Percentiles rank a stretch among this genome's conserved stretches.
Conservation (phyloP, 2,888 invertebrate genomes). For the Panopea generosa region DNA sequence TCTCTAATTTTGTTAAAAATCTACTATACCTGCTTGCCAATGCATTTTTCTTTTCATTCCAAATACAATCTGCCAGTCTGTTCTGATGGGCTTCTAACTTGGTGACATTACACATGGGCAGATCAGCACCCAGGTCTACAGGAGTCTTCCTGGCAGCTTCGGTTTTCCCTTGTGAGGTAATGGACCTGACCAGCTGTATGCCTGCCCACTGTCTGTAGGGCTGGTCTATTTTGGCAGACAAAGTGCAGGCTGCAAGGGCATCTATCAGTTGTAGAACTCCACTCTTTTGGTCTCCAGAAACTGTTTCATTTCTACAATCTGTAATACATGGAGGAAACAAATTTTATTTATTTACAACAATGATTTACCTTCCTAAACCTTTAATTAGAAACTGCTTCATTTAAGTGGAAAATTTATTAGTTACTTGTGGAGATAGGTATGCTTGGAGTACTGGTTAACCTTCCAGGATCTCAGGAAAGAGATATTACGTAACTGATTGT, state of each 20-base stretch:
- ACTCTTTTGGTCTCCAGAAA: neutral
- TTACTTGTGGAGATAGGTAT: too few relatives aligned
- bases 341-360: too few relatives aligned
- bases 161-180: conserved; percentile 41
- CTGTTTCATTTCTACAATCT: too few relatives aligned
- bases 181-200: conserved; percentile 87
- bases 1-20: too few relatives aligned
- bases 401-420: too few relatives aligned
- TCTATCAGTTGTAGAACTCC: conserved; percentile 87
- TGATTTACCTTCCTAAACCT: too few relatives aligned
- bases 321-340: too few relatives aligned
- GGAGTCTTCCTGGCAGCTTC: conserved; percentile 47
- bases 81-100: conserved; percentile 88
- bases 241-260: conserved; percentile 88
- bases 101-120: conserved; percentile 84
- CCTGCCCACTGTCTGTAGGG: conserved; percentile 88
- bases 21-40: conserved; percentile 87
- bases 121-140: conserved; percentile 87
- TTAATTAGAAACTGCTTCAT: too few relatives aligned
- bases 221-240: conserved; percentile 87
- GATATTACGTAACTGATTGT: too few relatives aligned
- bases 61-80: conserved; percentile 86
- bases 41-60: conserved; percentile 85
- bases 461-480: too few relatives aligned
- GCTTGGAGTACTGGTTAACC: too few relatives aligned